Base-by-base conservation (phyloP, 1,140 invertebrate species). In the Carposina sasakii region DNA sequence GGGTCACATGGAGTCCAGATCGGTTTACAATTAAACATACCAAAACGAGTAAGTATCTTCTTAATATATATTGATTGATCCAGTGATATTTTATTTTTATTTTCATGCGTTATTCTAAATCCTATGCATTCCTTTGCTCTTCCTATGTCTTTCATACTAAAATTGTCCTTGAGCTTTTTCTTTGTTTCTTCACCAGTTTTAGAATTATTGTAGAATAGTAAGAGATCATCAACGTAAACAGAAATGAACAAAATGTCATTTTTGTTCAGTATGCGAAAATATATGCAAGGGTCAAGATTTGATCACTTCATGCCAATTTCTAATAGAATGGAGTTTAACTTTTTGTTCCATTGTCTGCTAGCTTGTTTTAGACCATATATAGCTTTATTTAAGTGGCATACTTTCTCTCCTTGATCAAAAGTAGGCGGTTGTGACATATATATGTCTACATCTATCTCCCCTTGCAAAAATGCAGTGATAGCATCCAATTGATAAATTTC, bases 291-390 rank as follows among this genome's bases (percentile, higher is more conserved):
- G 39, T 67, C 61, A 15, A 42, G 13, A 37, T 57, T 52, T 22
- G 58, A 59, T 15, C 47, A 15, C 15, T 40, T 12, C 22, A 54
- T 30, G 3, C 60, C 60, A 15, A 60, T 53, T 31, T 63, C 51
- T 19, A 52, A 9, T n/a, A 67, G 44, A 5, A 52, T 55, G 41
- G 3, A 45, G 12, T 39, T 54, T 15, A 67, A 20, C 21, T 60
- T 63, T 1, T 10, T 43, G 37, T 67, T 67, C 63, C 60, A 63
- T n/a, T 52, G 28, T 43, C 60, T 51, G 23, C 63, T 67, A 1
- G 60, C 57, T 34, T 54, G 31, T 81, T 81, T 65, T 58, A 75
- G 40, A 57, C 54, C 71, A 86, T 84, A 65, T 63, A 87, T 56
- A 17, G 55, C 58, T 26, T 63, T 68, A n/a, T 50, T 41, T 16